Base-by-base conservation (phyloP, 2,888 invertebrate genomes). In the Drosophila austrosaltans region DNA sequence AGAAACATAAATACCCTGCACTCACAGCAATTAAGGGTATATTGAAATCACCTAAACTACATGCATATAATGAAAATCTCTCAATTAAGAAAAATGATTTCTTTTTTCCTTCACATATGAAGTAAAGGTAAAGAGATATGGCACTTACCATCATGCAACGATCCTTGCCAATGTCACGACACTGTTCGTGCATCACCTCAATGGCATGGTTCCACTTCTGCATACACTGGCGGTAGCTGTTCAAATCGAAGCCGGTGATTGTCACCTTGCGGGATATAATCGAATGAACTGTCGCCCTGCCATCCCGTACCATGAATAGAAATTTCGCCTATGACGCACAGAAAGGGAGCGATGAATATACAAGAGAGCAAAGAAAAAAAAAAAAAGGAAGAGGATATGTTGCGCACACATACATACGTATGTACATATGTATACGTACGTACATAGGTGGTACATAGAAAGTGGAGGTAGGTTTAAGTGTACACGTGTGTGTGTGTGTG, bases 221-320 rank as follows among this genome's bases (percentile, higher is more conserved):
- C 93, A 99, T 94, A 93, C 99, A 99, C 93, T 98, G 98, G 75
- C 98, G 95, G 93, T 98, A 98, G 93, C 96, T 97, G 82, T 95
- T 95, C 92, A 99, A 94, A 93, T 99, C 98, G 93, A 99, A 99
- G 56, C 98, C 99, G 90, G 93, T 92, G 86, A 93, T 92, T 72
- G 93, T 93, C 89, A 97, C 97, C 95, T 98, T 97, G 87, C 99
- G 94, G 61, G 97, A 96, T 91, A 99, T 99, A 92, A 99, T 98
- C 76, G 99, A 99, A 93, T 99, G 99, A 74, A 99, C 99, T 28
- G 99, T 98, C 74, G 99, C 99, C 76, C 99, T 95, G 30, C 99
- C 99, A 93, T 99, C 99, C 76, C 99, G 96, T 86, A 99, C 96
- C 98, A 99, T 98, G 93, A 99, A 97, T 86, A 99, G 94, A 93